Conservation (phyloP, 2,888 invertebrate species). For the Coleophora deauratella region DNA sequence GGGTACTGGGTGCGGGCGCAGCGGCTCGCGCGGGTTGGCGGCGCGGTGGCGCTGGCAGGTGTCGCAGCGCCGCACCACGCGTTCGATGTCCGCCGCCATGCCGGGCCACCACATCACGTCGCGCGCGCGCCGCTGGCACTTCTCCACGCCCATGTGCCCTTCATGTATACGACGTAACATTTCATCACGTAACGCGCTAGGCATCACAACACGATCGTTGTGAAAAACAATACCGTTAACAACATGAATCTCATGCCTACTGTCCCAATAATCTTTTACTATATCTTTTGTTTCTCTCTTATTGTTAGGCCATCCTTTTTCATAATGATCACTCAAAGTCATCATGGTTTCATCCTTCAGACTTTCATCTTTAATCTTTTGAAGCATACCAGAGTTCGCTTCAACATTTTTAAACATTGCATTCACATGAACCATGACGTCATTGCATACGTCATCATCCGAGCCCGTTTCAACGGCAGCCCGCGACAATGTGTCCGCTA, state of each 20-base stretch:
- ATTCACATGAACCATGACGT: conserved; percentile 7
- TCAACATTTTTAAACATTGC: background rate
- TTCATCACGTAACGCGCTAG: conserved; percentile 10
- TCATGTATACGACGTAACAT: conserved; percentile 22
- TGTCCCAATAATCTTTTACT: conserved; percentile 2
- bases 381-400: background rate
- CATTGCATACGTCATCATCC: conserved; percentile 5
- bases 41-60: conserved; percentile 6
- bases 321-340: background rate
- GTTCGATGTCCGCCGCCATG: conserved; percentile 8
- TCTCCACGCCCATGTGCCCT: conserved; percentile 20
- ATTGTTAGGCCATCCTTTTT: conserved; percentile 3
- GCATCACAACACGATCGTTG: conserved; percentile 19
- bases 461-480: too few relatives aligned
- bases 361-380: conserved; percentile 1
- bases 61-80: conserved; percentile 1
- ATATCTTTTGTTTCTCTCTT: conserved; percentile 2
- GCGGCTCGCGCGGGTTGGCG: conserved; percentile 8
- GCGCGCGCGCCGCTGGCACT: conserved; percentile 20
- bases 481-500: conserved; percentile 29
- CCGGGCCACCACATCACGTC: conserved; percentile 14
- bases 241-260: conserved; percentile 10
- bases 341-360: background rate
- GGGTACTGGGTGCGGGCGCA: conserved; percentile 3
- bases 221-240: conserved; percentile 20